Conservation (phyloP, 2,113 vertebrate species). For the Bambusicola thoracicus region DNA sequence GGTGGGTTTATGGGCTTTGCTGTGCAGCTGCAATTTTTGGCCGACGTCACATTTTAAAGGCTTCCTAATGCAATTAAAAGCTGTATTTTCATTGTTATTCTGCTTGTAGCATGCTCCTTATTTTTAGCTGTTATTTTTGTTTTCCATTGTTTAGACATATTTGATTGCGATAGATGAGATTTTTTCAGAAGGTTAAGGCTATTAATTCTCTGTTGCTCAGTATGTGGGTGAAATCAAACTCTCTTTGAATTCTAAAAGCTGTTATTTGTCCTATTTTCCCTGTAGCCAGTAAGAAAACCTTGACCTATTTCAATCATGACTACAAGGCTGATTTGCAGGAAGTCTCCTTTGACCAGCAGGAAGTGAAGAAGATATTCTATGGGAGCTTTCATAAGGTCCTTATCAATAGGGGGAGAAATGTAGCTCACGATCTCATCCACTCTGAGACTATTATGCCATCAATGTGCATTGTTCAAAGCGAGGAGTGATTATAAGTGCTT, state of each 20-base stretch:
- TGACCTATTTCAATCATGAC: slow-evolving; percentile 92
- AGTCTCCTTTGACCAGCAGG: slow-evolving; percentile 87
- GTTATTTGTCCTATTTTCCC: neutral
- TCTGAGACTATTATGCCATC: neutral
- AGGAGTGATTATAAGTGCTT: neutral
- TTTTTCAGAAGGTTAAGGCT: neutral
- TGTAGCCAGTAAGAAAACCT: slow-evolving; percentile 83
- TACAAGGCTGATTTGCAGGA: slow-evolving; percentile 88
- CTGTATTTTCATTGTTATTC: neutral
- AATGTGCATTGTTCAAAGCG: neutral
- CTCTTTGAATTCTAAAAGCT: neutral
- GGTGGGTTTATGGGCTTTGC: neutral
- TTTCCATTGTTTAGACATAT: neutral
- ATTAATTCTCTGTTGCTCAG: neutral
- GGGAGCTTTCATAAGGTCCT: slow-evolving; percentile 96
- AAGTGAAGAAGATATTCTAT: slow-evolving; percentile 92
- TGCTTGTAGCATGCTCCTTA: neutral
- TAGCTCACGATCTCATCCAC: neutral
- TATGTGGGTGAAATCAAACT: neutral
- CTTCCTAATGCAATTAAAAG: neutral
- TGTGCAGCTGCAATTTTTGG: neutral
- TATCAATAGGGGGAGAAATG: slow-evolving; percentile 9
- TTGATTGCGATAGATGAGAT: neutral
- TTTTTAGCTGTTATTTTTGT: neutral
- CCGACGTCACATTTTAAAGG: neutral